A percentile compares a stretch with the other conserved stretches of the same genome.
Evolutionary conservation across 2,113 vertebrate species (phyloP).

Genomic region (Proterorhinus semilunaris): DNA sequence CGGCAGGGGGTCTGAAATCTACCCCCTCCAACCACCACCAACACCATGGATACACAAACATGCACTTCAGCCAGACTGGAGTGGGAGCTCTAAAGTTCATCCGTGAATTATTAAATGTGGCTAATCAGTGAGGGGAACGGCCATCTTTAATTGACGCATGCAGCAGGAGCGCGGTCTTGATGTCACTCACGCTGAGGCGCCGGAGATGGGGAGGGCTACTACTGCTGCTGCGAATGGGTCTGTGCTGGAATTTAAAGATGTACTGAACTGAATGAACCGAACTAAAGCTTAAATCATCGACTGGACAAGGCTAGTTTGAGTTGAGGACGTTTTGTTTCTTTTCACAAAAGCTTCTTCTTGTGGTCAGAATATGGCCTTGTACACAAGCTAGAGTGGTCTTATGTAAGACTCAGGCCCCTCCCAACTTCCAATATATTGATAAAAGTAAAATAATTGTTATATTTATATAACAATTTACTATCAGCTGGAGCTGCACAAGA

Average conservation of each 20-base stretch:
- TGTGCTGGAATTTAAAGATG: background rate
- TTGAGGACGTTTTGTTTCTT: too few species aligned
- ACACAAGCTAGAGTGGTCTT: too few species aligned
- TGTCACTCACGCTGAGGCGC: constrained; percentile 8
- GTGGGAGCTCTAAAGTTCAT: constrained; percentile 75
- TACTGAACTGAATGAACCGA: background rate
- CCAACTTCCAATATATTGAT: too few species aligned
- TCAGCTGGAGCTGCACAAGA: too few species aligned
- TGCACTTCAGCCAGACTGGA: constrained; percentile 31
- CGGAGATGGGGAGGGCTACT: constrained; percentile 3
- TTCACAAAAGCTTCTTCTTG: too few species aligned
- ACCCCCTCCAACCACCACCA: background rate
- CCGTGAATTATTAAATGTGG: constrained; percentile 79
- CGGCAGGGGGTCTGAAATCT: constrained; percentile 51
- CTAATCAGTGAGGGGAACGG: constrained; percentile 69
- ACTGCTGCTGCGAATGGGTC: background rate
- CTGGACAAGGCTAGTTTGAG: too few species aligned
- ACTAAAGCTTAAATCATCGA: too few species aligned
- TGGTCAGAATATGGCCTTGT: too few species aligned
- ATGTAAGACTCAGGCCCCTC: too few species aligned
- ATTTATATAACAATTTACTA: too few species aligned
- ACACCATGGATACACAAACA: constrained; percentile 8
- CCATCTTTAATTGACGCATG: constrained; percentile 65
- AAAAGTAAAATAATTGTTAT: too few species aligned
- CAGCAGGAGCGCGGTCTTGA: constrained; percentile 26